Conservation (phyloP, 2,797 vertebrate species). For the Hypotaenidia okinawae region DNA sequence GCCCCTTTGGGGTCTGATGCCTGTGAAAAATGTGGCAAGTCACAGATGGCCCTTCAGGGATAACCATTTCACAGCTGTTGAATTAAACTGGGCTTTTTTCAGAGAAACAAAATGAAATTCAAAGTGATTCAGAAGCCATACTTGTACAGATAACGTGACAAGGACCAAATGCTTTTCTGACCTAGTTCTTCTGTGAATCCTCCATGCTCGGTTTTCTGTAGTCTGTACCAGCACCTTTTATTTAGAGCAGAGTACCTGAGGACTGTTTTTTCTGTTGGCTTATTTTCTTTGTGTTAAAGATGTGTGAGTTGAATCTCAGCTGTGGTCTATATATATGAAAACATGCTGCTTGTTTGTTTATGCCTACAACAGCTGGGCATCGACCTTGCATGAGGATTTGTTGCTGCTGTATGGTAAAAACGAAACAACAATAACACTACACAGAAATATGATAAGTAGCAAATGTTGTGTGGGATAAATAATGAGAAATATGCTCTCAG, state of each 20-base stretch:
- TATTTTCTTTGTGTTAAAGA: neutral
- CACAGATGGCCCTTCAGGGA: neutral
- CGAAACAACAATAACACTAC: neutral
- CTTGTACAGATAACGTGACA: neutral
- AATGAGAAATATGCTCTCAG: neutral
- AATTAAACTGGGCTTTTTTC: neutral
- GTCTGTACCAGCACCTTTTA: neutral
- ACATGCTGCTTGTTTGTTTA: neutral
- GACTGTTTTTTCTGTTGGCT: neutral
- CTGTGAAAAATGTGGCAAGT: neutral
- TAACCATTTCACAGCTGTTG: neutral
- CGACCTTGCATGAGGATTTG: neutral
- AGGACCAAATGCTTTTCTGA: neutral
- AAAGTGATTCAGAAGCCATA: neutral
- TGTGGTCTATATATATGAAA: neutral
- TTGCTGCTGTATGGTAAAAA: neutral
- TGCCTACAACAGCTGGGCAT: neutral
- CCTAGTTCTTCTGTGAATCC: neutral
- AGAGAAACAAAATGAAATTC: neutral
- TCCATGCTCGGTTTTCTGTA: neutral
- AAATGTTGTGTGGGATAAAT: neutral
- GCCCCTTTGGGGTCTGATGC: neutral
- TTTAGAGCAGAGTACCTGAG: neutral
- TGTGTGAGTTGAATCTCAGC: neutral
- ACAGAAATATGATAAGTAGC: neutral